phyloP scores from a whole-genome alignment of 2,888 invertebrate genomes.

The Eupsilia transversa region DNA sequence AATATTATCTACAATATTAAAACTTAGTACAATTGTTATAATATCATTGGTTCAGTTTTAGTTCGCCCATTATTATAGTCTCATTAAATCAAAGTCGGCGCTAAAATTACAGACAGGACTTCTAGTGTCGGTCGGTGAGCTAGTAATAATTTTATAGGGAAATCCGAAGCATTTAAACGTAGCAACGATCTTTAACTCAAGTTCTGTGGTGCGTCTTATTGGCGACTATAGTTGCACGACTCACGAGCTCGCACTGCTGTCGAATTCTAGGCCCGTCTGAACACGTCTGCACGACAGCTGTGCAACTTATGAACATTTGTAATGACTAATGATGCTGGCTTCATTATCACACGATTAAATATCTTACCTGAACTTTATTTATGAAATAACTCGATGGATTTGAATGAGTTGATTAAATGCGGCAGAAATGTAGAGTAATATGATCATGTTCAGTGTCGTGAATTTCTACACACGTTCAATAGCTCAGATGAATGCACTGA shows the following conservation, averaged over 20 bases:
- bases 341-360: conserved; percentile 3
- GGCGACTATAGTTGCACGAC: conserved; percentile 73
- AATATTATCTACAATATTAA: conserved; percentile 84
- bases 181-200: conserved; percentile 10
- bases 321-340: conserved; percentile 43
- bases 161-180: conserved; percentile 37
- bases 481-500: background rate
- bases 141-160: conserved; percentile 15
- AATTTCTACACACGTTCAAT: background rate
- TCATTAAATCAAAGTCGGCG: conserved; percentile 34
- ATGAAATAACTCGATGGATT: conserved; percentile 8
- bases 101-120: conserved; percentile 16
- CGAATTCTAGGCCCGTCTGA: conserved; percentile 49
- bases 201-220: conserved; percentile 1
- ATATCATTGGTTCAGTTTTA: conserved; percentile 58
- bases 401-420: conserved; percentile 6
- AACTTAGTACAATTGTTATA: conserved; percentile 87
- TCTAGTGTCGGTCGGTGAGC: conserved; percentile 4
- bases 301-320: background rate
- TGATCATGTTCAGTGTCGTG: background rate
- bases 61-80: conserved; percentile 50
- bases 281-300: conserved; percentile 25
- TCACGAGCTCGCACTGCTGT: conserved; percentile 75
- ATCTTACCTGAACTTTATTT: background rate
- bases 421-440: background rate